Evolutionary conservation across 2,113 vertebrate genomes (phyloP), one percentile per base, ranked within the genome.

Genomic region (Alethe castanea): DNA sequence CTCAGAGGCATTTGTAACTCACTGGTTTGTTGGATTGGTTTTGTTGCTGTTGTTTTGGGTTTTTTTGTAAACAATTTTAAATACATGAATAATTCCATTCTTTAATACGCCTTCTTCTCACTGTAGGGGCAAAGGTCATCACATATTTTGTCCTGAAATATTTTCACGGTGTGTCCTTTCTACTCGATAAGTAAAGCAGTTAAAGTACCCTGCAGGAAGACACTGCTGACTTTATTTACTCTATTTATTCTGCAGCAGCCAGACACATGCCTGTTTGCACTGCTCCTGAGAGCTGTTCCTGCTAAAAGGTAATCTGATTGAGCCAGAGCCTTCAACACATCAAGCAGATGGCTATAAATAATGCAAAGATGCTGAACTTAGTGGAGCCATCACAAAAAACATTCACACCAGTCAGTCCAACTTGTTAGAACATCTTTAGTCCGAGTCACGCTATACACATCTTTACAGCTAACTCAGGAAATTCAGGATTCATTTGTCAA

Each of bases 261-360:
- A 90, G 74, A 67, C 54, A 48, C 42, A 18, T 5, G 67, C 42
- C 83, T 80, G 40, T 53, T 14, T 88, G 90, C 69, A 83, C 73
- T 50, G 52, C 33, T 91, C 83, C 67, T 33, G 60, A 94, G 93
- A 94, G 79, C 71, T 70, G 38, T 33, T 66, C 83, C 73, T 85
- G 76, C 78, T 96, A 87, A 95, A 97, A 94, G 77, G 74, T 83
- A 85, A 88, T 88, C 86, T 92, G 82, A 84, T 79, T 64, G 86
- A 94, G 91, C 64, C 78, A 72, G 67, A 87, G 67, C 78, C 94
- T 92, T 88, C 90, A 89, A 78, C 76, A 88, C 82, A 85, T 59
- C 71, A 92, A 95, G 86, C 74, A 86, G 64, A 92, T 44, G 61
- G 60, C 92, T 62, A 79, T 96, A 96, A 95, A 96, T 94, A 95